phyloP scores from a whole-genome alignment of 2,113 vertebrate species.

The Leucosticte australis region DNA sequence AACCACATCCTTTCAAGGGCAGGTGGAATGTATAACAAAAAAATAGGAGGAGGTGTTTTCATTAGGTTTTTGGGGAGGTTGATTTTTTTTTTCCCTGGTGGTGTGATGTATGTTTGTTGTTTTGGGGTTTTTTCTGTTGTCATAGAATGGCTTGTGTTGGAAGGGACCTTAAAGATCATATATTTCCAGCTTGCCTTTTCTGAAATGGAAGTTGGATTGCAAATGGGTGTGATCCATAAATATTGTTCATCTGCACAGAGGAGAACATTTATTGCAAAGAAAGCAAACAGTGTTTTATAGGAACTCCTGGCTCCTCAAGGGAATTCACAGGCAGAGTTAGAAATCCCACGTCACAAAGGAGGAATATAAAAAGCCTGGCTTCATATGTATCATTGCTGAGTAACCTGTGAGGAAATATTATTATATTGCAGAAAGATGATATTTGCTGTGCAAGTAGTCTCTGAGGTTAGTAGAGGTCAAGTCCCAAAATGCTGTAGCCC shows the following conservation, averaged over 20 bases:
- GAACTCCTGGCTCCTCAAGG: background rate
- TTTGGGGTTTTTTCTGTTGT: background rate
- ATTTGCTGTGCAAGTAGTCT: background rate
- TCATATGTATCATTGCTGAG: background rate
- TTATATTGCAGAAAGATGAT: background rate
- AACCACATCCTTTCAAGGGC: background rate
- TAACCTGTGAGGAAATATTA: background rate
- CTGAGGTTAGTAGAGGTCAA: background rate
- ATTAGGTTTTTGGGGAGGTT: accelerated
- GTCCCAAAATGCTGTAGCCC: background rate
- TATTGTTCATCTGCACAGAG: background rate
- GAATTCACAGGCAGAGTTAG: background rate
- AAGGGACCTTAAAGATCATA: background rate
- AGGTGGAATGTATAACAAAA: background rate
- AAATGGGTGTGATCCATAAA: background rate
- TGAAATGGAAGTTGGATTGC: background rate
- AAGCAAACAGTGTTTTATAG: background rate
- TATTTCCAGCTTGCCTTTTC: background rate
- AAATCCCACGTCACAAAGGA: background rate
- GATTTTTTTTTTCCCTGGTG: background rate
- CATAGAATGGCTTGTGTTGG: background rate
- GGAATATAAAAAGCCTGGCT: background rate
- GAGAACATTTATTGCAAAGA: background rate
- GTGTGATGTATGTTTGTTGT: background rate
- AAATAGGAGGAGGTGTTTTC: background rate